phyloP scores from a whole-genome alignment of 2,797 vertebrate species.

The Pipistrellus kuhlii region DNA sequence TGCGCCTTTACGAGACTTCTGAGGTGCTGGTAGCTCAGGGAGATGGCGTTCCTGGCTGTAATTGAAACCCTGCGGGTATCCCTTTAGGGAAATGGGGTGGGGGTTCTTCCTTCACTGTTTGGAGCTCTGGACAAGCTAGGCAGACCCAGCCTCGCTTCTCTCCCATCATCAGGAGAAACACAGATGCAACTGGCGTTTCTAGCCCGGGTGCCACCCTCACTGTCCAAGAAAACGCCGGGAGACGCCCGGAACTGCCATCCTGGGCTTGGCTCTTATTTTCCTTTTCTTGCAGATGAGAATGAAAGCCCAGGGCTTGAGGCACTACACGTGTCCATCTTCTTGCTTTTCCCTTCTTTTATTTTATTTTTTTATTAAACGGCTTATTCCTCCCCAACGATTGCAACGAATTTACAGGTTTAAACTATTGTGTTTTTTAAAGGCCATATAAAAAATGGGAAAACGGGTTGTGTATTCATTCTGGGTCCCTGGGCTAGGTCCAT shows the following conservation, averaged over 20 bases:
- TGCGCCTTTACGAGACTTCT: constrained; percentile 81
- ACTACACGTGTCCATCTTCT: constrained; percentile 15
- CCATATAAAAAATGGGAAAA: neutral
- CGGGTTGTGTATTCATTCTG: neutral
- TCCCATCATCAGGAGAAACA: neutral
- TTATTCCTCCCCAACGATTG: constrained; percentile 13
- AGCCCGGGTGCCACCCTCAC: constrained; percentile 59
- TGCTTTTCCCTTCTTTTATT: constrained; percentile 54
- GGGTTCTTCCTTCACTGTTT: constrained; percentile 65
- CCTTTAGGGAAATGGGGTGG: constrained; percentile 42
- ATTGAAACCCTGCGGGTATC: constrained; percentile 68
- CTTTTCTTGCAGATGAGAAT: constrained; percentile 58
- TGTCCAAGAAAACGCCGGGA: constrained; percentile 24
- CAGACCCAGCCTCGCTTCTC: constrained; percentile 39
- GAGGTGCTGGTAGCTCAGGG: constrained; percentile 78
- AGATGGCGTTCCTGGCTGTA: constrained; percentile 63
- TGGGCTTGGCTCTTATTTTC: constrained; percentile 63
- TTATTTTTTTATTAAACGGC: neutral
- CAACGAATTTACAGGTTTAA: constrained; percentile 53
- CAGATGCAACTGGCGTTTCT: constrained; percentile 25
- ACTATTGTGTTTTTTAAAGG: neutral
- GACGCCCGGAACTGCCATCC: neutral
- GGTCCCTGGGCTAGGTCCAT: neutral
- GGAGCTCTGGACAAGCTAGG: constrained; percentile 46
- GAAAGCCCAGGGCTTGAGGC: constrained; percentile 48